Base-by-base conservation (phyloP, 2,797 vertebrate species). In the Vireo griseus region DNA sequence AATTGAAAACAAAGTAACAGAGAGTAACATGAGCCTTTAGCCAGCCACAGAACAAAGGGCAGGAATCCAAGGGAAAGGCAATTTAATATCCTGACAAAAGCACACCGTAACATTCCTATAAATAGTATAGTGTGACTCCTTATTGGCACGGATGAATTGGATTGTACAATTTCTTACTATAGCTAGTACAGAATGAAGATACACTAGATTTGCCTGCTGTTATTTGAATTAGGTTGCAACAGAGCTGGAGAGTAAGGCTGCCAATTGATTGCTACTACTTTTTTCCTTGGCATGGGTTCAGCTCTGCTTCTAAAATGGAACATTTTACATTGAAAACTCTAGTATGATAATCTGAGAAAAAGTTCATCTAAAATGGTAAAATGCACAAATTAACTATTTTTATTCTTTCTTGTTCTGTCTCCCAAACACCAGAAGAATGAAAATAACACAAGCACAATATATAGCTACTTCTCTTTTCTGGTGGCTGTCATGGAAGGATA, bases 271-370 rank as follows among this genome's bases (percentile, higher is more conserved):
- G 59, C 79, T 94, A 88, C 87, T 62, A 26, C 51, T 63, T 93
- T 91, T 87, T 80, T 18, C 16, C 63, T 78, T 91, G 81, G 76
- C 33, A 28, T 7, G 4, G 6, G 6, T 86, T 66, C 86, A 93
- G 69, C 22, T 95, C 94, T 88, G 16, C 74, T 88, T 93, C 79
- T 88, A 71, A 95, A 88, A 88, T 10, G 12, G n/a, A 88, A 80
- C 51, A 61, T 20, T 66, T 17, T 61, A n/a, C 47, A 86, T 5
- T 76, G 61, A 79, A 86, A 82, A 76, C 25, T 88, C 52, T 12
- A 57, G 35, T 28, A 91, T 44, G n/a, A 78, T 37, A 61, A 81
- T 16, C 42, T 47, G n/a, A 62, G 40, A 83, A 83, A 86, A 87
- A 88, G 25, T 55, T 77, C 16, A 57, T 58, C 28, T 63, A 52